Base-by-base conservation (phyloP, 2,797 vertebrate species). In the Sebastes iracundus region DNA sequence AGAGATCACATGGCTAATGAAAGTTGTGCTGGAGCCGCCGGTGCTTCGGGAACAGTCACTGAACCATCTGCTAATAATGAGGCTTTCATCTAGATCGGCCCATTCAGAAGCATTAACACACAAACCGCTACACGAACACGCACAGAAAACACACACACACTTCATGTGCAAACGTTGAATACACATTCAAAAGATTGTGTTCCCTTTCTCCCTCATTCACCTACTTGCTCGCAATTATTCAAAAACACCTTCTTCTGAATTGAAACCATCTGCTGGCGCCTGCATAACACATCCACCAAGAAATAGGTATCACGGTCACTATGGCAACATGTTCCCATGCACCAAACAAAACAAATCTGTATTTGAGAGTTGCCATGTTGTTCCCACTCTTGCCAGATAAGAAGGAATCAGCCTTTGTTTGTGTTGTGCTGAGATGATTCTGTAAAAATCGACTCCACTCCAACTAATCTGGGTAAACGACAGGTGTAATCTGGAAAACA, bases 301-400 rank as follows among this genome's bases (percentile, higher is more conserved):
- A 64, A 79, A 81, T 33, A 68, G 82, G 73, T 63, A 85, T 81
- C 67, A 42, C 52, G 5, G 81, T 88, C 82, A 72, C 87, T 67
- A 81, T 92, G 80, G 86, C 75, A 91, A 88, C 90, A 66, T 64
- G 80, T 82, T 72, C 72, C 61, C 33, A 71, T 59, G 65, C 10
- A 70, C 66, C 58, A 87, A 87, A 88, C 79, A 84, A 87, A 84
- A 77, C 72, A 77, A 79, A 77, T 84, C 75, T 65, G 75, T 49
- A 71, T 82, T 49, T 30, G 16, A 72, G 64, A 79, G 27, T 60
- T 59, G 23, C 66, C 66, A 38, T 81, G 74, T 78, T 49, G 62
- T 66, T 73, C 64, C 67, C 38, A 20, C 59, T 70, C 33, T 22
- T 22, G 28, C 20, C 72, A 91, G 62, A 83, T 72, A 42, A 85